phyloP scores from a whole-genome alignment of 2,888 invertebrate species.

The Philaethria dido region DNA sequence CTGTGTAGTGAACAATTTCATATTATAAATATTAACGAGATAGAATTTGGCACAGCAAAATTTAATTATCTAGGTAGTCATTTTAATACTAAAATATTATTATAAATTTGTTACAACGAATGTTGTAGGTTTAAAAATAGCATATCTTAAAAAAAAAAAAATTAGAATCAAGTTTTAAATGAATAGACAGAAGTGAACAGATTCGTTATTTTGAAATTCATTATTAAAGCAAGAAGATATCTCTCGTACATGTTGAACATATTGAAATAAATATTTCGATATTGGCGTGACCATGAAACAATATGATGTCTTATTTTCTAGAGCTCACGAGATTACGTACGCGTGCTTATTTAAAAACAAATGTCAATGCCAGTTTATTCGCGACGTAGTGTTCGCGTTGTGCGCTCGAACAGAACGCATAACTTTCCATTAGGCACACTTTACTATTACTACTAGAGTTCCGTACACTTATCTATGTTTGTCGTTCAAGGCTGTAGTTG shows the following conservation, averaged over 20 bases:
- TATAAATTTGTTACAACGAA: no score
- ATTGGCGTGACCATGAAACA: conserved; percentile 39
- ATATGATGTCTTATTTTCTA: conserved; percentile 38
- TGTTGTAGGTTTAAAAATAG: no score
- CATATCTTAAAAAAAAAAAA: no score
- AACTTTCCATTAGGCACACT: conserved; percentile 29
- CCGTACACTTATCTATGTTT: conserved; percentile 46
- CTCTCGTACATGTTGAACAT: not conserved
- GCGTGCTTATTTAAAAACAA: conserved; percentile 41
- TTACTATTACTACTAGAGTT: conserved; percentile 15
- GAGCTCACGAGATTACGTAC: conserved; percentile 39
- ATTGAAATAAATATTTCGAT: conserved; percentile 16
- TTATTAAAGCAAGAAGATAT: not conserved
- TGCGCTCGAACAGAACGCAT: conserved; percentile 13
- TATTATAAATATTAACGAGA: conserved; percentile 53
- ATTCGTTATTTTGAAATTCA: no score
- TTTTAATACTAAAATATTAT: no score
- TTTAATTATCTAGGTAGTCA: conserved; percentile 18
- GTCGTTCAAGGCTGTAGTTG: conserved; percentile 68
- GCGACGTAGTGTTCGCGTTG: conserved; percentile 22
- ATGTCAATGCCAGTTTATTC: conserved; percentile 57
- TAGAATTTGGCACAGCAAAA: conserved; percentile 42
- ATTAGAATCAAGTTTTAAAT: no score
- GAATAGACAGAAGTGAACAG: no score
- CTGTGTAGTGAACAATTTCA: conserved; percentile 50